A percentile compares a stretch with the other conserved stretches of the same genome.
Conservation (phyloP, 2,113 vertebrate genomes). For the Myrmophylax atrothorax region DNA sequence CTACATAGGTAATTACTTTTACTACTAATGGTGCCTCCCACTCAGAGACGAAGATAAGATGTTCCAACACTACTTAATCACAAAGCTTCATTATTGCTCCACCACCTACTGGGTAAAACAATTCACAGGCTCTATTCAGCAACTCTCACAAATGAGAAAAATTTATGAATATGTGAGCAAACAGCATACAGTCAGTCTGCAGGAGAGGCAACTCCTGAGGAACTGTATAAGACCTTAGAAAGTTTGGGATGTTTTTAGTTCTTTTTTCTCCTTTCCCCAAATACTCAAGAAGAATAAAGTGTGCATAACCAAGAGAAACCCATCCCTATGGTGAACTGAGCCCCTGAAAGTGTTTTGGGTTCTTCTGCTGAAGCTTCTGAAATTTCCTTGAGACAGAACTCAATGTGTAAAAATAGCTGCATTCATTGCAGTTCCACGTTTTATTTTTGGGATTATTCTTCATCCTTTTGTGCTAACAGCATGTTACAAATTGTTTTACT, state of each 20-base stretch:
- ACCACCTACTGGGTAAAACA: constrained; percentile 85
- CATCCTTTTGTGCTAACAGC: constrained; percentile 55
- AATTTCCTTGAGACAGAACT: constrained; percentile 41
- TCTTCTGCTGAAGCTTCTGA: constrained; percentile 38
- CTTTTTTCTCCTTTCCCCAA: background rate
- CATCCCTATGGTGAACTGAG: background rate
- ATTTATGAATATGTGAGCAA: constrained; percentile 75
- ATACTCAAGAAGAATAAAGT: background rate
- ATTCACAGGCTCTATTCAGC: constrained; percentile 76
- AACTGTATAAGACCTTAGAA: background rate
- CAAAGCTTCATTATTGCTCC: constrained; percentile 83
- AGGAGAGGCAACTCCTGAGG: constrained; percentile 23
- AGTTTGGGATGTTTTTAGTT: constrained; percentile 37
- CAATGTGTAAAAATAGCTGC: constrained; percentile 47
- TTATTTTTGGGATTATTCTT: constrained; percentile 67
- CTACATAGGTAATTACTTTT: constrained; percentile 90
- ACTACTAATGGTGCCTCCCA: constrained; percentile 90
- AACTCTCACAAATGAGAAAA: constrained; percentile 80
- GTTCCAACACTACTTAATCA: constrained; percentile 88
- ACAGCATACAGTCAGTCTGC: constrained; percentile 32
- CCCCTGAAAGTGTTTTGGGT: constrained; percentile 1
- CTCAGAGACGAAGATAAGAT: constrained; percentile 82
- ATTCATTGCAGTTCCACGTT: constrained; percentile 46
- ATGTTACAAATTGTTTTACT: constrained; percentile 57
- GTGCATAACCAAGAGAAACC: background rate